These are phyloP conservation scores for Apotomis capreana DNA, from an alignment of 2,888 invertebrate genomes.

Conservation along the genomic window DNA sequence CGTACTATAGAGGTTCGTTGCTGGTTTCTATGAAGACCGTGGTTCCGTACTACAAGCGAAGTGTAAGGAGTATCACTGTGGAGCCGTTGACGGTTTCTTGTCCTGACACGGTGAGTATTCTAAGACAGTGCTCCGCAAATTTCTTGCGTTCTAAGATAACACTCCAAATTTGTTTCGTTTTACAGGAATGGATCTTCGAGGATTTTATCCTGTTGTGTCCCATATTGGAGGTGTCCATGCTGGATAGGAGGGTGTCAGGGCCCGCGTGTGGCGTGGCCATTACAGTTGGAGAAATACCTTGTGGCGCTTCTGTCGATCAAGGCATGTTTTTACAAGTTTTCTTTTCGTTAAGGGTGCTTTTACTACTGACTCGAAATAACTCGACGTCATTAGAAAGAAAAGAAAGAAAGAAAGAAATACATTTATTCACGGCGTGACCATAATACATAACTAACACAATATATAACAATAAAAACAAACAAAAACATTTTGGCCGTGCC, in stretches of 20 bases:
- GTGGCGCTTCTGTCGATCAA: conserved; percentile 64
- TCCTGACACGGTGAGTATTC: conserved; percentile 4
- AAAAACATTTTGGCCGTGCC: no score
- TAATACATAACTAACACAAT: no score
- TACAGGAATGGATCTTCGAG: conserved; percentile 85
- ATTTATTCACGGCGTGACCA: no score
- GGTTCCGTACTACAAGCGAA: conserved; percentile 82
- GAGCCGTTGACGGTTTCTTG: conserved; percentile 60
- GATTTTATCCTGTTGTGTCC: conserved; percentile 86
- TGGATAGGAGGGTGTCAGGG: conserved; percentile 82
- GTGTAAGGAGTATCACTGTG: conserved; percentile 59
- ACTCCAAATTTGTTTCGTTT: conserved; percentile 23
- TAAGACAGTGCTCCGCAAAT: no score
- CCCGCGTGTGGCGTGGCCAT: conserved; percentile 86
- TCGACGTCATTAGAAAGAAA: no score
- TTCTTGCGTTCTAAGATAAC: no score
- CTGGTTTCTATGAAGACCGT: conserved; percentile 89
- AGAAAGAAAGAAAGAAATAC: no score
- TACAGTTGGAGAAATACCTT: conserved; percentile 84
- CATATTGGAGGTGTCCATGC: conserved; percentile 87
- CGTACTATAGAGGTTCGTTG: conserved; percentile 87
- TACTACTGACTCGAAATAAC: no score
- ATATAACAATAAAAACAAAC: no score
- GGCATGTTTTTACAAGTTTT: conserved; percentile 45
- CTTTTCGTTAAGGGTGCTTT: no score